Conservation (phyloP, 1,140 invertebrate species). For the Aporrectodea caliginosa region DNA sequence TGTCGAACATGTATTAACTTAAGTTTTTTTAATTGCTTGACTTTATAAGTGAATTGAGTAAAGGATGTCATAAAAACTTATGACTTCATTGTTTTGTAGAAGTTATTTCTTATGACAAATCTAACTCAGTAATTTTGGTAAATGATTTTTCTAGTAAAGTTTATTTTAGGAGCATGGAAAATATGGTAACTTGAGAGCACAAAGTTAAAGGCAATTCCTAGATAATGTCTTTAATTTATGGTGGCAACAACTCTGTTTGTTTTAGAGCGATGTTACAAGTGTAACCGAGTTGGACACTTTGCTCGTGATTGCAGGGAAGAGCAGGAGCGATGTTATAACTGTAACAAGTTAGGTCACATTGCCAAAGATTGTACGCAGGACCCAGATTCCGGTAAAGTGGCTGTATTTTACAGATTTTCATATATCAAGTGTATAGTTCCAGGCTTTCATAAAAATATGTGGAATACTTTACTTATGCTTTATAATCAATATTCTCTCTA, state of each 20-base stretch:
- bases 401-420: background rate
- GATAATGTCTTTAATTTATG: too few relatives aligned
- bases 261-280: slow-evolving; percentile 34
- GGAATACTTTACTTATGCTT: background rate
- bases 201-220: too few relatives aligned
- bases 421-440: background rate
- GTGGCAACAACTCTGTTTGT: too few relatives aligned
- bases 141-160: too few relatives aligned
- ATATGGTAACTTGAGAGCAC: too few relatives aligned
- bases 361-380: slow-evolving; percentile 69
- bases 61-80: too few relatives aligned
- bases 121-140: background rate
- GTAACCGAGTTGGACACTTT: slow-evolving; percentile 31
- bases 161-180: too few relatives aligned
- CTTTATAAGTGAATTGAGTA: background rate
- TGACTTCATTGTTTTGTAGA: background rate
- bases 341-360: slow-evolving; percentile 82
- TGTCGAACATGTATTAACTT: background rate
- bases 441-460: background rate
- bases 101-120: background rate
- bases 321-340: slow-evolving; percentile 63
- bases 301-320: slow-evolving; percentile 32
- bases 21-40: background rate
- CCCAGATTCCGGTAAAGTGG: slow-evolving; percentile 24
- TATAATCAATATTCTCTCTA: background rate